phyloP scores from a whole-genome alignment of 2,797 vertebrate species.

The Mormyrus proboscirostris region DNA sequence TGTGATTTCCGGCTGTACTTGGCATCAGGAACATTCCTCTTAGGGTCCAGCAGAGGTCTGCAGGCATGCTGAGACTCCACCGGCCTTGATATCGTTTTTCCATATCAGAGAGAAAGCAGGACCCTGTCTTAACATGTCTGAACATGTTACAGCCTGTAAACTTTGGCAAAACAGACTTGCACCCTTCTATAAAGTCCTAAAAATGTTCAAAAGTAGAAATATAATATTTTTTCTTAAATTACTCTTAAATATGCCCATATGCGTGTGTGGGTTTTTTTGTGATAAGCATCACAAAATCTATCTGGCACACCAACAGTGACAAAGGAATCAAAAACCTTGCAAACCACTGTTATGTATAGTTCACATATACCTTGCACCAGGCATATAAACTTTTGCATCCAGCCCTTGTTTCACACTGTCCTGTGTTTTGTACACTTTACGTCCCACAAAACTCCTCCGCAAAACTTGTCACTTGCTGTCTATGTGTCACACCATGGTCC shows the following conservation, averaged over 20 bases:
- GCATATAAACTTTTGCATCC: neutral
- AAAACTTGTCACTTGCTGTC: neutral
- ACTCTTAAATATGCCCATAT: neutral
- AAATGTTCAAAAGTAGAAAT: neutral
- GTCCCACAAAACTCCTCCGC: neutral
- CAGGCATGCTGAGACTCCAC: neutral
- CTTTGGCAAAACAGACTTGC: neutral
- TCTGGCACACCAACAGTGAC: neutral
- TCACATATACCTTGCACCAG: neutral
- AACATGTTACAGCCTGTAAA: neutral
- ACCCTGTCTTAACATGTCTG: neutral
- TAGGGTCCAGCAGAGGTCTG: neutral
- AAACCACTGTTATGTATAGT: neutral
- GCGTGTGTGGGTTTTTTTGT: neutral
- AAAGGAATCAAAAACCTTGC: neutral
- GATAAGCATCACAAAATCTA: neutral
- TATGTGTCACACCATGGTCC: neutral
- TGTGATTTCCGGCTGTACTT: neutral
- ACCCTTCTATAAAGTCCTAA: neutral
- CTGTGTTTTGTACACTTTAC: neutral
- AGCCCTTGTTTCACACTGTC: neutral
- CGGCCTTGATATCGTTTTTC: neutral
- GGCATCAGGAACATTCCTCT: neutral
- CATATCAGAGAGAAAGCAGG: neutral
- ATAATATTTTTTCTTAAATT: neutral